Evolutionary conservation across 2,888 invertebrate species (phyloP).

Genomic region (Gisinianus flammeolus): DNA sequence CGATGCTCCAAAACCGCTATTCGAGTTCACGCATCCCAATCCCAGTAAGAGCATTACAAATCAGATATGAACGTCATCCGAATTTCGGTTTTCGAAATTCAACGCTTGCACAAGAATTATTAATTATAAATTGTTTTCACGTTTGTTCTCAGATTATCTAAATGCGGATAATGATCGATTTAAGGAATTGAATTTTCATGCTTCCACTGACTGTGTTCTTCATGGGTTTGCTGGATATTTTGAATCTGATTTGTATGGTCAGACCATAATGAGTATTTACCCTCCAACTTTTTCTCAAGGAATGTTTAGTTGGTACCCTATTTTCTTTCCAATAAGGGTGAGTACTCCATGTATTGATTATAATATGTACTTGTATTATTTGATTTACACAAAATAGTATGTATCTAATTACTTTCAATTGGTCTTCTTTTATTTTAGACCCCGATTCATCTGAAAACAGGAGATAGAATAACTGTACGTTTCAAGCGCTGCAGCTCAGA

Average conservation of each 20-base stretch:
- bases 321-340: slow-evolving; percentile 88
- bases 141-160: too few relatives aligned
- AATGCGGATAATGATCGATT: slow-evolving; percentile 65
- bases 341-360: slow-evolving; percentile 59
- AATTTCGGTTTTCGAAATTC: too few relatives aligned
- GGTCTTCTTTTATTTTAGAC: slow-evolving; percentile 70
- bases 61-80: slow-evolving; percentile 37
- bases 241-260: slow-evolving; percentile 82
- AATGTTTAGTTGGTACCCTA: slow-evolving; percentile 99
- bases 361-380: too few relatives aligned
- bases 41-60: slow-evolving; percentile 63
- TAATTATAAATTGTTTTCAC: too few relatives aligned
- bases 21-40: slow-evolving; percentile 92
- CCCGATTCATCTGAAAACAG: slow-evolving; percentile 74
- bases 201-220: slow-evolving; percentile 77
- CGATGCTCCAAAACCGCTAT: slow-evolving; percentile 75
- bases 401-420: too few relatives aligned
- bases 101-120: too few relatives aligned
- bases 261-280: slow-evolving; percentile 85
- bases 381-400: too few relatives aligned
- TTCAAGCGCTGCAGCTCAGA: slow-evolving; percentile 84
- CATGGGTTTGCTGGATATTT: slow-evolving; percentile 98
- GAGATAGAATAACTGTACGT: slow-evolving; percentile 65
- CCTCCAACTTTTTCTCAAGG: slow-evolving; percentile 86
- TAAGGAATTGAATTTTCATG: slow-evolving; percentile 71